A percentile compares a stretch with the other conserved stretches of the same genome.
Conservation (phyloP, 2,797 vertebrate genomes). For the Taeniopygia guttata region DNA sequence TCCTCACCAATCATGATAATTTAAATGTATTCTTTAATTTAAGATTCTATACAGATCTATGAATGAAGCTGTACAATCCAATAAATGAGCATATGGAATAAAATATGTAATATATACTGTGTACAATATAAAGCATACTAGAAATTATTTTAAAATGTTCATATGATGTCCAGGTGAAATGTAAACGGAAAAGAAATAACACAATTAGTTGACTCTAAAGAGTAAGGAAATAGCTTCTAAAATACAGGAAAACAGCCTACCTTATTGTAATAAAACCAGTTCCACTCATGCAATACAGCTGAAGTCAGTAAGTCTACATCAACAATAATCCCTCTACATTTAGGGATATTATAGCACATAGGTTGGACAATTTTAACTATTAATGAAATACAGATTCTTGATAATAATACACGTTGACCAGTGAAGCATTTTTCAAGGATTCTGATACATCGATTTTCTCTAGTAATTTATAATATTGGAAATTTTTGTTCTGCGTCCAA, state of each 20-base stretch:
- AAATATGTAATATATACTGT: not conserved
- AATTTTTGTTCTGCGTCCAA: not conserved
- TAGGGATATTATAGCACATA: not conserved
- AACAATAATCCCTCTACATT: not conserved
- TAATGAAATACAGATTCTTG: not conserved
- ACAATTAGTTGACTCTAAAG: not conserved
- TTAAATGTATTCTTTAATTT: not conserved
- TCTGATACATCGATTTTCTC: not conserved
- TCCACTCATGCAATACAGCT: not conserved
- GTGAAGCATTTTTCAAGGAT: not conserved
- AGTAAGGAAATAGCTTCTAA: not conserved
- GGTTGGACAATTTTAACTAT: not conserved
- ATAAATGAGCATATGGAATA: not conserved
- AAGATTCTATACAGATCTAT: not conserved
- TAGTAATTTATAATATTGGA: not conserved
- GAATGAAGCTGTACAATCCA: not conserved
- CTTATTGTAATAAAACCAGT: not conserved
- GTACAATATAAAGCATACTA: not conserved
- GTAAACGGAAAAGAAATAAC: not conserved
- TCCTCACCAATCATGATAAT: not conserved
- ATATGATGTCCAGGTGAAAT: not conserved
- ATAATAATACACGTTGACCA: accelerated
- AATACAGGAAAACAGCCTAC: not conserved
- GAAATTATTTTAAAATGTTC: not conserved
- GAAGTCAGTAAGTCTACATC: not conserved